Evolutionary conservation across 2,113 vertebrate species (phyloP).

Genomic region (Tetraodon nigroviridis): DNA sequence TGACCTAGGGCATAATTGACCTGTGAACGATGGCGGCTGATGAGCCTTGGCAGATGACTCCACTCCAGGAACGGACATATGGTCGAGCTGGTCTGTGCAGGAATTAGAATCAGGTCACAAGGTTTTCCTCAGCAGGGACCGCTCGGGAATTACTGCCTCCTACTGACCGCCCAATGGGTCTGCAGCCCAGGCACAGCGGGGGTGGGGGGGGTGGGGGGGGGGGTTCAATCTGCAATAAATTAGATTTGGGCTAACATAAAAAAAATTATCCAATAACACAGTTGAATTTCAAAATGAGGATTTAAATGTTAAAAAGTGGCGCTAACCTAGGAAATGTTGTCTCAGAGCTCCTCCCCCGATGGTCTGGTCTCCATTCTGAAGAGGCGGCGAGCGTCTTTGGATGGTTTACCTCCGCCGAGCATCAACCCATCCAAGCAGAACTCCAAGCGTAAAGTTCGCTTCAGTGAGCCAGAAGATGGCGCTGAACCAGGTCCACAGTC

Average conservation of each 20-base stretch:
- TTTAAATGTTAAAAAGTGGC: too few species aligned
- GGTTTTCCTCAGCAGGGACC: not conserved
- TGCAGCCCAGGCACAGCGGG: not conserved
- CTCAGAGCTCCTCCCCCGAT: conserved; percentile 79
- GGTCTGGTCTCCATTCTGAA: conserved; percentile 95
- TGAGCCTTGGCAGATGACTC: conserved; percentile 15
- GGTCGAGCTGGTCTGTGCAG: conserved; percentile 3
- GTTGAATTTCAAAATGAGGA: too few species aligned
- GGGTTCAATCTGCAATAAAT: not conserved
- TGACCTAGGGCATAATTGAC: conserved; percentile 20
- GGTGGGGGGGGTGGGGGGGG: too few species aligned
- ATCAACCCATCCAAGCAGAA: conserved; percentile 61
- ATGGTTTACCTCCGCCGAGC: conserved; percentile 67
- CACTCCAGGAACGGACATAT: conserved; percentile 11
- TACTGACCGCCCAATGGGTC: conserved; percentile 6
- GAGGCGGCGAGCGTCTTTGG: conserved; percentile 81
- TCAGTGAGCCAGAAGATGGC: conserved; percentile 84
- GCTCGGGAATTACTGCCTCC: conserved; percentile 2
- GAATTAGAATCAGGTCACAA: conserved; percentile 25
- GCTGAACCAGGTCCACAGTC: conserved; percentile 81
- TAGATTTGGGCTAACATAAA: not conserved
- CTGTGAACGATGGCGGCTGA: conserved; percentile 21
- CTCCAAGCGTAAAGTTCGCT: conserved; percentile 87
- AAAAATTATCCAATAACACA: not conserved
- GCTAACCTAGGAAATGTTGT: not conserved